Evolutionary conservation across 2,888 invertebrate species (phyloP).

Genomic region (Beris chalybata): DNA sequence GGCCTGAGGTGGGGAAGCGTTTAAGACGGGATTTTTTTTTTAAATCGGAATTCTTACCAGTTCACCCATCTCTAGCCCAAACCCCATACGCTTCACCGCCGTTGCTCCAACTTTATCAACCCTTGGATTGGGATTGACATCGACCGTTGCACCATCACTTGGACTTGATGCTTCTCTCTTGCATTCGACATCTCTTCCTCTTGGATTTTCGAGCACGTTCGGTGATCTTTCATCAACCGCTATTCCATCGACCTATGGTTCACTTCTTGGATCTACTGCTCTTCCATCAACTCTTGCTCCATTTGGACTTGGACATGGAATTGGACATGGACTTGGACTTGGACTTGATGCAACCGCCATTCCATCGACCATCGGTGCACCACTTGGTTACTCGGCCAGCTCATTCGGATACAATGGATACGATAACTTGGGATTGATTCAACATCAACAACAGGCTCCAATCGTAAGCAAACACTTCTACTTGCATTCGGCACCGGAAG

Average conservation of each 20-base stretch:
- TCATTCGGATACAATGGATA: conserved; percentile 29
- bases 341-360: conserved; percentile 11
- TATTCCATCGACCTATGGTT: conserved; percentile 14
- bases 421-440: conserved; percentile 14
- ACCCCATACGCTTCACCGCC: too few relatives aligned
- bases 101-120: conserved; percentile 13
- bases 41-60: too few relatives aligned
- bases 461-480: conserved; percentile 51
- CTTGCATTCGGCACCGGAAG: conserved; percentile 51
- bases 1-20: too few relatives aligned
- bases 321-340: too few relatives aligned
- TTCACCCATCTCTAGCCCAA: too few relatives aligned
- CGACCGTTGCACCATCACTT: conserved; percentile 11
- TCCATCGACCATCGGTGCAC: conserved; percentile 15
- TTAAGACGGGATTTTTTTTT: too few relatives aligned
- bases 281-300: conserved; percentile 2
- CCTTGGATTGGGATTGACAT: conserved; percentile 14
- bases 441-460: conserved; percentile 45
- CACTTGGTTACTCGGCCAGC: conserved; percentile 36
- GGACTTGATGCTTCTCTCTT: too few relatives aligned
- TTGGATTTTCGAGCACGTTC: conserved; percentile 3
- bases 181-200: neutral
- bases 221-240: conserved; percentile 10
- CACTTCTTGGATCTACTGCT: neutral
- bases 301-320: too few relatives aligned